Conservation (phyloP, 2,797 vertebrate species). For the Staurois parvus region DNA sequence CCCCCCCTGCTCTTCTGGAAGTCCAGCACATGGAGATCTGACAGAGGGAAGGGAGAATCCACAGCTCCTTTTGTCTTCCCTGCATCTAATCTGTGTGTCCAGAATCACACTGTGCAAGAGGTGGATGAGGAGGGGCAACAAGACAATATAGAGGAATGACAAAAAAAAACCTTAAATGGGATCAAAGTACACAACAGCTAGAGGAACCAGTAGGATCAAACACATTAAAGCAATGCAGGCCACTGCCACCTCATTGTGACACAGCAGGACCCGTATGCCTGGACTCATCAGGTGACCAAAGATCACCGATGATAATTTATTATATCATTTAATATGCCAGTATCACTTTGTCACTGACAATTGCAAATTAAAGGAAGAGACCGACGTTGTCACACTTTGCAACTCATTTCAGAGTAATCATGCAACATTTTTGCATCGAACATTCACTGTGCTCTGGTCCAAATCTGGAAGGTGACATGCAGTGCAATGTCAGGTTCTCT, state of each 20-base stretch:
- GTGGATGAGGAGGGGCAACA: neutral
- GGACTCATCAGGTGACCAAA: neutral
- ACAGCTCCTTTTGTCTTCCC: constrained; percentile 43
- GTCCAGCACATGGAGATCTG: constrained; percentile 43
- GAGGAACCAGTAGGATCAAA: constrained; percentile 42
- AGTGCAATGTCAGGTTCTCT: neutral
- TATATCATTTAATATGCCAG: neutral
- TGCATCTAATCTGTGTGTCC: constrained; percentile 58
- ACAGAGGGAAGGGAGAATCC: constrained; percentile 31
- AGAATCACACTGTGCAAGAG: constrained; percentile 41
- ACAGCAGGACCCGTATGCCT: constrained; percentile 23
- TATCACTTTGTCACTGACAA: neutral
- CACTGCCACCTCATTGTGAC: constrained; percentile 37
- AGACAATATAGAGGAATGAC: constrained; percentile 53
- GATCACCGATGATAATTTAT: neutral
- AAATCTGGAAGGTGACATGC: neutral
- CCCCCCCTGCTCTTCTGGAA: constrained; percentile 40
- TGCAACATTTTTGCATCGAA: neutral
- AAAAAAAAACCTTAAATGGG: constrained; percentile 54
- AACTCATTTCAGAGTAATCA: neutral
- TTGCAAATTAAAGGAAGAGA: too few relatives aligned
- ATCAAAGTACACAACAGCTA: constrained; percentile 58
- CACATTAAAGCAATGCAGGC: constrained; percentile 46
- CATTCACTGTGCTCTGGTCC: neutral
- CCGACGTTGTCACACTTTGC: neutral